Evolutionary conservation across 2,113 vertebrate genomes (phyloP).

Genomic region (Bostrychus sinensis): DNA sequence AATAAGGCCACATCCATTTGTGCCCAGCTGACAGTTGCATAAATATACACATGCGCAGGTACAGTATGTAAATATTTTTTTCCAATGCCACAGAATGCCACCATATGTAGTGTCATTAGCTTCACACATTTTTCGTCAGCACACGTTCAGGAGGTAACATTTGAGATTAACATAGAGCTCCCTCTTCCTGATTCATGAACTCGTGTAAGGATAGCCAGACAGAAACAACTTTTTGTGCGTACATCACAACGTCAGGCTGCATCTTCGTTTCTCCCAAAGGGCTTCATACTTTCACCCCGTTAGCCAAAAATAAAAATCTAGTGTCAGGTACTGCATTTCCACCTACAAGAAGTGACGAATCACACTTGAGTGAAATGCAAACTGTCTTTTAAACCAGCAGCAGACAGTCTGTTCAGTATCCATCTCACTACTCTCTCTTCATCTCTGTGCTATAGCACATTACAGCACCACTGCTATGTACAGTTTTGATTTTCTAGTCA

Average conservation of each 20-base stretch:
- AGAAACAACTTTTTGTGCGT: conserved; percentile 1
- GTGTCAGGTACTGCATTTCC: conserved; percentile 45
- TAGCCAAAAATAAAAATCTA: conserved; percentile 50
- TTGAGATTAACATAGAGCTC: background rate
- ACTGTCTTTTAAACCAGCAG: conserved; percentile 16
- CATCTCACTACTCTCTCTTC: background rate
- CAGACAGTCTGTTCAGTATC: background rate
- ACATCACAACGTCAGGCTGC: conserved; percentile 32
- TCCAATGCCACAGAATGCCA: background rate
- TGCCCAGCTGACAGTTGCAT: background rate
- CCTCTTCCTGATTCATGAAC: background rate
- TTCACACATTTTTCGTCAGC: background rate
- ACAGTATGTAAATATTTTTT: background rate
- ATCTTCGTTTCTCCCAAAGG: conserved; percentile 30
- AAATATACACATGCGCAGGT: background rate
- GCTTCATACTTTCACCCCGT: conserved; percentile 12
- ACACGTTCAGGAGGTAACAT: background rate
- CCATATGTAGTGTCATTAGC: conserved; percentile 1
- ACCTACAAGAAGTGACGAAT: conserved; percentile 59
- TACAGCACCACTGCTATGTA: conserved; percentile 10
- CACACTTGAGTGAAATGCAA: conserved; percentile 15
- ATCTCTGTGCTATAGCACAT: background rate
- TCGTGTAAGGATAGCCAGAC: background rate
- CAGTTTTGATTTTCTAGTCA: conserved; percentile 2
- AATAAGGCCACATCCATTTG: background rate